Evolutionary conservation across 30 jellyfish, hydroid and myxozoan species (phyloP), one percentile per base, ranked within the genome.

Genomic region (Euphysa ruthae): DNA sequence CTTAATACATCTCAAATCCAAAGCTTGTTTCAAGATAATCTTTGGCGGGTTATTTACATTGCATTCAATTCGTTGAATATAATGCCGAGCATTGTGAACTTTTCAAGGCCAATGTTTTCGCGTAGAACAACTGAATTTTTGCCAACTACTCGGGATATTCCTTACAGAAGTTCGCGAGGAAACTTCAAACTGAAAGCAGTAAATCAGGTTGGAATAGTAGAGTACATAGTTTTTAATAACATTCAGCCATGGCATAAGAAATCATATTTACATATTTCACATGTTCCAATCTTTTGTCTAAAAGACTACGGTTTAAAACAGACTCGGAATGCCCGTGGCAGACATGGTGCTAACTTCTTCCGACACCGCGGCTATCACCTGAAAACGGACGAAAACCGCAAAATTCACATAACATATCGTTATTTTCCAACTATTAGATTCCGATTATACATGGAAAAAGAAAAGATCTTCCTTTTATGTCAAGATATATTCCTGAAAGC

Each of bases 341-440:
- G 24, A 32, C 44, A 43, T 16, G 26, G 28, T 6, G 54, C 70
- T 20, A 69, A 34, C 23, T 68, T 68, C 2, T 68, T 68, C 20
- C 74, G 80, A 25, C 74, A 69, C 21, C 52, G 80, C 1, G 80
- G 80, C 7, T 68, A 68, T 54, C 49, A 68, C 25, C 18, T 68
- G 7, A 68, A 68, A 43, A 42, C 80, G 4, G 73, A 43, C 1
- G 73, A 68, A 49, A 68, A 68, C 60, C 73, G 75, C 1, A 68
- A 68, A 68, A 69, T 68, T 20, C 80, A 68, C 54, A 25, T 68
- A n/a, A 29, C 80, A 7, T 68, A 68, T 52, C 80, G 80, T 4
- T 68, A 68, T 30, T 68, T 68, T 27, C 80, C 80, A 68, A 68
- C 80, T 0, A 52, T 68, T 22, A 34, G 80, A 16, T 68, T 68